These are phyloP conservation scores for Corvus cornix DNA, from an alignment of 2,113 vertebrate genomes.

Conservation along the genomic window DNA sequence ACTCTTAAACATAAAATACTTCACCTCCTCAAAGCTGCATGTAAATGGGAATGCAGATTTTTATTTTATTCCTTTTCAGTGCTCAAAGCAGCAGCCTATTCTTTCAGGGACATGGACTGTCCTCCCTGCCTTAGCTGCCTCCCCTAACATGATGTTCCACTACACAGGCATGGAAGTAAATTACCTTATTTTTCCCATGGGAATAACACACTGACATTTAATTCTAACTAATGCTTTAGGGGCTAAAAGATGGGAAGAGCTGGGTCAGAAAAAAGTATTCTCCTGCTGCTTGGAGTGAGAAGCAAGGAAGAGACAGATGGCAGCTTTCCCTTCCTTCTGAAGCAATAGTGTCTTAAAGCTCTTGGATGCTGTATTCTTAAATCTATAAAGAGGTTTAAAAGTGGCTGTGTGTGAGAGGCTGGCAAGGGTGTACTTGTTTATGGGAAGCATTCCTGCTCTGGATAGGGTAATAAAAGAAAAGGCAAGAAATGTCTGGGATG, in stretches of 20 bases:
- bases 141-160: not conserved
- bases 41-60: not conserved
- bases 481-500: not conserved
- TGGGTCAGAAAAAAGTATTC: constrained; percentile 23
- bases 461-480: not conserved
- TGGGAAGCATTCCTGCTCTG: not conserved
- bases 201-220: constrained; percentile 14
- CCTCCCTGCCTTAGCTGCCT: not conserved
- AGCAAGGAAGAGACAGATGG: constrained; percentile 42
- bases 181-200: not conserved
- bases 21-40: not conserved
- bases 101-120: not conserved
- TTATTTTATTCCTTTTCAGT: not conserved
- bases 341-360: constrained; percentile 39
- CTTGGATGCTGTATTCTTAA: constrained; percentile 4
- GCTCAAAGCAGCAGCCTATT: not conserved
- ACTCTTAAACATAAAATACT: not conserved
- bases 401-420: not conserved
- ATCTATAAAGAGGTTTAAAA: constrained; percentile 24
- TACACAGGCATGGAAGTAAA: constrained; percentile 19
- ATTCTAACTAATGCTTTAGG: not conserved
- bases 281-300: not conserved
- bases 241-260: constrained; percentile 11
- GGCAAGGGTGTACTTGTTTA: not conserved
- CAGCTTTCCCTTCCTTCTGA: constrained; percentile 29